phyloP scores from a whole-genome alignment of 2,888 invertebrate genomes.

The Philaethria dido region DNA sequence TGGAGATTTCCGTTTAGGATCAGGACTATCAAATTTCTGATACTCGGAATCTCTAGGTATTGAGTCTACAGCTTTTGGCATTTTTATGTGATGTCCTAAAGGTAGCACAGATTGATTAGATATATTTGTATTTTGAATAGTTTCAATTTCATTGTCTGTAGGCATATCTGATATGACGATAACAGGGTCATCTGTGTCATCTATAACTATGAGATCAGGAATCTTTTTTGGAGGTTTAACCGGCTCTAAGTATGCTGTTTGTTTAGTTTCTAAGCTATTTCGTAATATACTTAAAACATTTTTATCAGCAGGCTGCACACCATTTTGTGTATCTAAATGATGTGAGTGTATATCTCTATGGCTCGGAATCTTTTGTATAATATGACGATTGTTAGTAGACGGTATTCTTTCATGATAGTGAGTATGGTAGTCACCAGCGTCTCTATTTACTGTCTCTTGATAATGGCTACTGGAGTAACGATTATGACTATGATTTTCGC shows the following conservation, averaged over 20 bases:
- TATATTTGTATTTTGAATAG: constrained; percentile 48
- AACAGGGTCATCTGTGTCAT: constrained; percentile 76
- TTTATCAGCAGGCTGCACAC: constrained; percentile 85
- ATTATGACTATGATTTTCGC: constrained; percentile 64
- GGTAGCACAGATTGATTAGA: constrained; percentile 52
- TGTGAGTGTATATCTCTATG: constrained; percentile 68
- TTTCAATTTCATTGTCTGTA: constrained; percentile 65
- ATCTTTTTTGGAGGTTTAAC: constrained; percentile 75
- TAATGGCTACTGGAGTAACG: constrained; percentile 62
- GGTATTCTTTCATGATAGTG: constrained; percentile 68
- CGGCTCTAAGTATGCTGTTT: constrained; percentile 80
- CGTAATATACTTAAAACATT: constrained; percentile 88
- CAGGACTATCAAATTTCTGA: constrained; percentile 59
- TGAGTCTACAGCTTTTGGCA: constrained; percentile 88
- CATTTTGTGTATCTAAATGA: constrained; percentile 63
- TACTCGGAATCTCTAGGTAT: constrained; percentile 81
- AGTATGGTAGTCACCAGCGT: constrained; percentile 63
- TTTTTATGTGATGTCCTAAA: constrained; percentile 82
- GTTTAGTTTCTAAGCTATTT: constrained; percentile 88
- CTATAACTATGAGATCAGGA: constrained; percentile 79
- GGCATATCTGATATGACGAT: constrained; percentile 78
- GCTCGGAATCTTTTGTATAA: constrained; percentile 72
- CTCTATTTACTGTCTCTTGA: constrained; percentile 61
- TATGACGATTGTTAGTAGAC: constrained; percentile 62
- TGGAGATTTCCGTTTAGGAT: constrained; percentile 68